phyloP scores from a whole-genome alignment of 2,113 vertebrate species.

The Istiophorus platypterus region DNA sequence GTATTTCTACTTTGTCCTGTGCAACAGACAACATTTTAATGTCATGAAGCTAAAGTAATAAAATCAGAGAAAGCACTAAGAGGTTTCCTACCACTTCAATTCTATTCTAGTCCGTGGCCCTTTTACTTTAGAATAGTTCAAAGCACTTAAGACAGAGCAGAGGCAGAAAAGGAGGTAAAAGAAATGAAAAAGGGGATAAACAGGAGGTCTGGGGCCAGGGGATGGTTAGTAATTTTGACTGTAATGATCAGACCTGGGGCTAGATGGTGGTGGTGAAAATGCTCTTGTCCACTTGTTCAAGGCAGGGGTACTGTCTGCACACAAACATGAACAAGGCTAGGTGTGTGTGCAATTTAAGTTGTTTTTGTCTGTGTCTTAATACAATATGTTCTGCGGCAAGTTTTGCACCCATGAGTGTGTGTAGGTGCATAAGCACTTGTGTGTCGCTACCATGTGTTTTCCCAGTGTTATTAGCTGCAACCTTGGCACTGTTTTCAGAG shows the following conservation, averaged over 20 bases:
- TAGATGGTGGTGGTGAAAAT: constrained; percentile 31
- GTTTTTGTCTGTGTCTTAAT: constrained; percentile 14
- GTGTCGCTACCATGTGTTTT: constrained; percentile 69
- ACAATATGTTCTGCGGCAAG: constrained; percentile 6
- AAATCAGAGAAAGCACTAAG: not conserved
- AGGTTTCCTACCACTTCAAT: constrained; percentile 48
- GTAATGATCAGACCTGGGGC: constrained; percentile 47
- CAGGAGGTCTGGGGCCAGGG: constrained; percentile 33
- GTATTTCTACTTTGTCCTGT: constrained; percentile 20
- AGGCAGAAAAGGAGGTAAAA: constrained; percentile 17
- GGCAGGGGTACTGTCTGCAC: constrained; percentile 36
- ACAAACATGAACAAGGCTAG: constrained; percentile 5
- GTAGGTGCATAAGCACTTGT: constrained; percentile 33
- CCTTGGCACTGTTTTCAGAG: constrained; percentile 74
- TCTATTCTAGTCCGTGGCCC: constrained; percentile 12
- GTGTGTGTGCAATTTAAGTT: not conserved
- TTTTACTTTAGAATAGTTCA: constrained; percentile 25
- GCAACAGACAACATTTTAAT: constrained; percentile 47
- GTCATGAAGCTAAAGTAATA: constrained; percentile 35
- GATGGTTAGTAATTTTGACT: constrained; percentile 50
- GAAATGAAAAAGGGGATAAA: constrained; percentile 57
- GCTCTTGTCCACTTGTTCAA: constrained; percentile 43
- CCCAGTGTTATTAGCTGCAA: constrained; percentile 72
- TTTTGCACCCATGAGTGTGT: constrained; percentile 15
- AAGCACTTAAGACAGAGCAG: constrained; percentile 19